phyloP scores from a whole-genome alignment of 2,113 vertebrate genomes.

The Lagopus leucura region DNA sequence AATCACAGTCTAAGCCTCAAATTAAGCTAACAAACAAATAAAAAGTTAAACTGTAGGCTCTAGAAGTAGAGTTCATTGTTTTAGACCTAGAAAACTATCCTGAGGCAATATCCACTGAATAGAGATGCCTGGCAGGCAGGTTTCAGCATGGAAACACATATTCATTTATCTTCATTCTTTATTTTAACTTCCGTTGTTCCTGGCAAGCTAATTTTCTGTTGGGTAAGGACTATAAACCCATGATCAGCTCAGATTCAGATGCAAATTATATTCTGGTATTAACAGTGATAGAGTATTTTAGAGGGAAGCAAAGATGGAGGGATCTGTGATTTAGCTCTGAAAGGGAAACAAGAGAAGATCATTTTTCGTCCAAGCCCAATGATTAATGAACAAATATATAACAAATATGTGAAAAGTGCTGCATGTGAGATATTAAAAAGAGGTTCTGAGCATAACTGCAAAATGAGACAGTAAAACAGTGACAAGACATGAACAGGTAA shows the following conservation, averaged over 20 bases:
- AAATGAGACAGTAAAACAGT: neutral
- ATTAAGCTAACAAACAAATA: neutral
- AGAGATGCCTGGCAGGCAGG: neutral
- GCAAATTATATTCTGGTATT: neutral
- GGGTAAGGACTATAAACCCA: neutral
- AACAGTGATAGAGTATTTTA: neutral
- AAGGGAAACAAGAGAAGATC: neutral
- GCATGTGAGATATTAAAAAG: neutral
- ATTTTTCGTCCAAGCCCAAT: neutral
- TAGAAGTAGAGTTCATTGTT: neutral
- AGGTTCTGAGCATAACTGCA: neutral
- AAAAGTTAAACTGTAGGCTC: neutral
- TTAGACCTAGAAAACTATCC: neutral
- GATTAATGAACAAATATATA: conserved; percentile 7
- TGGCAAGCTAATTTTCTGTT: neutral
- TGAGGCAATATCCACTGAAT: neutral
- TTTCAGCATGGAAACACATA: neutral
- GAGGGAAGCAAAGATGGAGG: neutral
- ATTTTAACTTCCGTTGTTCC: neutral
- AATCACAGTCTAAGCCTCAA: neutral
- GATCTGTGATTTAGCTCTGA: neutral
- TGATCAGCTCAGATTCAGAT: neutral
- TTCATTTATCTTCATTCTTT: neutral
- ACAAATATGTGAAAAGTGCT: neutral
- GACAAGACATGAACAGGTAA: neutral